phyloP scores from a whole-genome alignment of 2,888 invertebrate species.

The Adelognathus sp. region DNA sequence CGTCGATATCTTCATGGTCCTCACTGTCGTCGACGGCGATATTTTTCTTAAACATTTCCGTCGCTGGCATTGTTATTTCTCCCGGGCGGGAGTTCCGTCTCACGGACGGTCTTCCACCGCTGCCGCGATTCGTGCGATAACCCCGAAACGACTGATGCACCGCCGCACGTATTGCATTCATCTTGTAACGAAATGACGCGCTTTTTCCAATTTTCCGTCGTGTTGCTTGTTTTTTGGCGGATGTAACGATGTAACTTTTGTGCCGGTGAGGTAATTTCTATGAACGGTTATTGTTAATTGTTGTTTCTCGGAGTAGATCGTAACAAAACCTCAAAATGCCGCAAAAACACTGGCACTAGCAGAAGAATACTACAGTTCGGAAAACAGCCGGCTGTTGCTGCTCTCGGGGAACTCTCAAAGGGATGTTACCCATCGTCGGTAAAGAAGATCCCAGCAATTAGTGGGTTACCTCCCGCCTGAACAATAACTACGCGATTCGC shows the following conservation, averaged over 20 bases:
- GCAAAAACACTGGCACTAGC: background rate
- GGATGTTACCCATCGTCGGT: background rate
- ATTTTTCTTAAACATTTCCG: background rate
- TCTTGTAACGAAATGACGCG: background rate
- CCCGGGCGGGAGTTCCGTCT: background rate
- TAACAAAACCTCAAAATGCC: background rate
- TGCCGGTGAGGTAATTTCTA: background rate
- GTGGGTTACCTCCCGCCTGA: too few species aligned
- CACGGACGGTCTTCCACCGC: background rate
- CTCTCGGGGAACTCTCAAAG: too few species aligned
- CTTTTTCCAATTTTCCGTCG: background rate
- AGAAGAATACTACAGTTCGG: background rate
- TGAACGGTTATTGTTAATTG: background rate
- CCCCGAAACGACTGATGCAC: constrained; percentile 7
- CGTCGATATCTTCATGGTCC: constrained; percentile 73
- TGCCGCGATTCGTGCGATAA: constrained; percentile 3
- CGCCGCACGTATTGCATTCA: constrained; percentile 9
- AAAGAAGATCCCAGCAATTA: too few species aligned
- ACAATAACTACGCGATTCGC: too few species aligned
- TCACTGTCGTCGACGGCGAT: constrained; percentile 64
- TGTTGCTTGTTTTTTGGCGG: background rate
- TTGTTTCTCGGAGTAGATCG: background rate
- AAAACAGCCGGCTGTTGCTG: too few species aligned
- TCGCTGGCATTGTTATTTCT: background rate
- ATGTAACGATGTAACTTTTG: background rate